These are phyloP conservation scores for Heliangelus exortis DNA, from an alignment of 2,797 vertebrate species.

Conservation along the genomic window DNA sequence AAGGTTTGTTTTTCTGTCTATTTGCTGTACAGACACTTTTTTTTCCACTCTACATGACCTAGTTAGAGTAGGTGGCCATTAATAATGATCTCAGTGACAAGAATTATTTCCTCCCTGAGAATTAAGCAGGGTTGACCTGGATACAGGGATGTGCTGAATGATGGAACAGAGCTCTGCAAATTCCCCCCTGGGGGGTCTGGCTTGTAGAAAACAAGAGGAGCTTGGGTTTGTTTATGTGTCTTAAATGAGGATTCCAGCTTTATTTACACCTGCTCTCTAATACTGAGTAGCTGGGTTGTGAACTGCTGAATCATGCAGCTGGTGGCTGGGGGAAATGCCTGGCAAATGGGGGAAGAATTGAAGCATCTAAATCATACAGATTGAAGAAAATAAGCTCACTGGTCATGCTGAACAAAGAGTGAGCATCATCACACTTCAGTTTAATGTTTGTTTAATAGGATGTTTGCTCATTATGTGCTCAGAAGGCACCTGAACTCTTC, in stretches of 20 bases:
- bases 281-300: neutral
- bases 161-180: neutral
- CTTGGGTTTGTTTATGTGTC: neutral
- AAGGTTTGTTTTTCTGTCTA: conserved; percentile 77
- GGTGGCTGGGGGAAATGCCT: neutral
- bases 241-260: neutral
- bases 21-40: neutral
- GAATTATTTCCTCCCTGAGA: neutral
- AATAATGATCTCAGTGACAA: neutral
- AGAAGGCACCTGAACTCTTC: neutral
- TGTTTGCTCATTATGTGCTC: neutral
- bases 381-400: neutral
- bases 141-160: neutral
- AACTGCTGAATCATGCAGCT: neutral
- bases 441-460: neutral
- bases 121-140: neutral
- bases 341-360: neutral
- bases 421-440: neutral
- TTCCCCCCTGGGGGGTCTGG: too few relatives aligned
- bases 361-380: neutral
- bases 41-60: neutral
- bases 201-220: neutral
- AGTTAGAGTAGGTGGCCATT: neutral
- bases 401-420: neutral
- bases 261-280: neutral